Evolutionary conservation across 1,140 invertebrate species (phyloP), one percentile per base, ranked within the genome.

Genomic region (Stenopsyche tienmushanensis): DNA sequence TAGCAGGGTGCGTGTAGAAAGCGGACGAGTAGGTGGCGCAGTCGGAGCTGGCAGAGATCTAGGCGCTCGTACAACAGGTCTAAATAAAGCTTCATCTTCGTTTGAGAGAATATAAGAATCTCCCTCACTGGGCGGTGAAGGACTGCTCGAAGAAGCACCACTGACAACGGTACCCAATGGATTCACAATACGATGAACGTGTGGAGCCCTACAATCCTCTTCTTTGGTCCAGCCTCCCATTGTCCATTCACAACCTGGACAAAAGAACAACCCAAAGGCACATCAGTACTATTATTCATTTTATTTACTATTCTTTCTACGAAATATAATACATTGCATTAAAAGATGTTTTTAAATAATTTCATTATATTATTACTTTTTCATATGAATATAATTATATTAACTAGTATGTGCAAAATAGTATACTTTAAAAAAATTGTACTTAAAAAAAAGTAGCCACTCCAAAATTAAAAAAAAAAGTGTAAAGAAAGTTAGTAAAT

Each of bases 201-300:
- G 79, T 64, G 80, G 49, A 21, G 70, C 73, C 42, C 73, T 72
- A 65, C 34, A 62, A 64, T 63, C 47, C 25, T 59, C 66, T 62
- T 65, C 57, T 53, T 44, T 52, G 77, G 75, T 77, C 77, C 78
- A 79, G 75, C 81, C 80, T 82, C 78, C 79, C 77, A 77, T 80
- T 79, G 83, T 79, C 79, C 77, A 77, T 76, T 77, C 80, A 77
- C 82, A 83, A 85, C 85, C 87, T 87, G 83, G 81, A 80, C 82
- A 85, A 84, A 85, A 86, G 86, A 85, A 83, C 84, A 83, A 88
- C 86, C 87, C 87, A 85, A 87, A 85, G 86, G 86, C 87, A 88
- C 85, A 85, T 85, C 72, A 73, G 77, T 78, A 79, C 71, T 76
- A 67, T 64, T 66, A 42, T 49, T 47, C 34, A 64, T 50, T 62